phyloP scores from a whole-genome alignment of 2,797 vertebrate genomes.

The Acanthiza pusilla region DNA sequence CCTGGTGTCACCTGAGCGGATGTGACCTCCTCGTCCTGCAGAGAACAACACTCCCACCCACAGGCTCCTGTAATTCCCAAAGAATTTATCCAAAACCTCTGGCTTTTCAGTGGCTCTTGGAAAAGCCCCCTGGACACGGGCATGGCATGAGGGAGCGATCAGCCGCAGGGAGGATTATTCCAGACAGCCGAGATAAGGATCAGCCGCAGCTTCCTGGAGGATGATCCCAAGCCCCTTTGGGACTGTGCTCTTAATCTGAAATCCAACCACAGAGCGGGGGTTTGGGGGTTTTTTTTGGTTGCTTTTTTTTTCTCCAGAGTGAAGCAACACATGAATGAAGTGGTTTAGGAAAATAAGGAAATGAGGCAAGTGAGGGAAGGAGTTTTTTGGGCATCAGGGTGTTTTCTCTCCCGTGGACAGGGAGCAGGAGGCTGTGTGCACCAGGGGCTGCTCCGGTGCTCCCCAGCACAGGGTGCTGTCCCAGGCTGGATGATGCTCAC shows the following conservation, averaged over 20 bases:
- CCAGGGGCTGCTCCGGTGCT: not conserved
- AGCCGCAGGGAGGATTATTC: not conserved
- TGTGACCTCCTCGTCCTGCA: not conserved
- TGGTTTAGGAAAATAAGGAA: not conserved
- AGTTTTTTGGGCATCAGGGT: not conserved
- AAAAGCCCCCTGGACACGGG: not conserved
- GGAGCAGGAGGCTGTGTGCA: not conserved
- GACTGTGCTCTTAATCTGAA: not conserved
- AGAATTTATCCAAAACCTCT: not conserved
- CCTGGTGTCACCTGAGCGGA: not conserved
- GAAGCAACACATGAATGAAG: not conserved
- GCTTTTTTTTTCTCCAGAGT: not conserved
- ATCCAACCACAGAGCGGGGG: not conserved
- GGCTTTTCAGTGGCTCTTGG: not conserved
- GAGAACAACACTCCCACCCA: not conserved
- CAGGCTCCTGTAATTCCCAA: rapidly evolving
- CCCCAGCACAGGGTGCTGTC: not conserved
- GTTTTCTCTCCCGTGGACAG: rapidly evolving
- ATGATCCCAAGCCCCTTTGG: not conserved
- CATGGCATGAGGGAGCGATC: not conserved
- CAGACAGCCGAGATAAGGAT: not conserved
- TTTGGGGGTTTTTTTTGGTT: too few species aligned
- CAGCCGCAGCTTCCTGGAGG: not conserved
- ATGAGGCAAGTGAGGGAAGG: not conserved
- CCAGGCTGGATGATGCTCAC: rapidly evolving